A percentile compares a stretch with the other conserved stretches of the same genome.
Conservation (phyloP, 2,888 invertebrate species). For the Orthosia gothica region DNA sequence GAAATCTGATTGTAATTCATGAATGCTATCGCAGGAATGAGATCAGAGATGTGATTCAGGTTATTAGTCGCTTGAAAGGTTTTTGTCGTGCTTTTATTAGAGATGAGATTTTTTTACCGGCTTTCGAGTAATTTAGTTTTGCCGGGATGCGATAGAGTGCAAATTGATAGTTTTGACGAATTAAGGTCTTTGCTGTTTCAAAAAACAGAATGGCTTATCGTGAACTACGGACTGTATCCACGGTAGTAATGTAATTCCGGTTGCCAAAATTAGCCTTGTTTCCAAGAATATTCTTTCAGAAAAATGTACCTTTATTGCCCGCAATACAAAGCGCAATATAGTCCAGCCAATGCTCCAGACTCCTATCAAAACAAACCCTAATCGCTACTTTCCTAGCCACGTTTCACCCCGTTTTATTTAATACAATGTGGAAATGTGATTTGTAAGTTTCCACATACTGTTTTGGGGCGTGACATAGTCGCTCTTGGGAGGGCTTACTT, state of each 20-base stretch:
- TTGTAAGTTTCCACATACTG: conserved; percentile 66
- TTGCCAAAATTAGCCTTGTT: neutral
- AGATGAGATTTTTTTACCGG: neutral
- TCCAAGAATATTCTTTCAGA: neutral
- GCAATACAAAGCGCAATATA: conserved; percentile 18
- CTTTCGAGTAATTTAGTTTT: neutral
- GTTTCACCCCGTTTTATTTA: conserved; percentile 63
- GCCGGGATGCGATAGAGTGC: neutral
- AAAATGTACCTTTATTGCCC: conserved; percentile 3
- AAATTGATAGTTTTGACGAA: neutral
- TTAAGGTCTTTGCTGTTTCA: neutral
- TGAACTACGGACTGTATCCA: neutral
- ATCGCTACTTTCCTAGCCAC: conserved; percentile 56
- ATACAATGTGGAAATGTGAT: conserved; percentile 69
- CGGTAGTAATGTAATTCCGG: neutral
- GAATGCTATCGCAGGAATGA: conserved; percentile 13
- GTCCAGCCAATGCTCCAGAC: conserved; percentile 36
- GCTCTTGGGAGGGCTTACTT: conserved; percentile 53
- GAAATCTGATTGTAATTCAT: conserved; percentile 41
- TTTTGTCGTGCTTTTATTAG: conserved; percentile 31
- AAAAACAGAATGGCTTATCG: neutral
- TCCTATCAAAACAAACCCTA: conserved; percentile 25
- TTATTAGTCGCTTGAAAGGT: conserved; percentile 20
- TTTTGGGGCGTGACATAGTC: conserved; percentile 67
- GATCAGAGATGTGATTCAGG: conserved; percentile 10